Conservation (phyloP, 2,888 invertebrate species). For the Eustalomyia histrio region DNA sequence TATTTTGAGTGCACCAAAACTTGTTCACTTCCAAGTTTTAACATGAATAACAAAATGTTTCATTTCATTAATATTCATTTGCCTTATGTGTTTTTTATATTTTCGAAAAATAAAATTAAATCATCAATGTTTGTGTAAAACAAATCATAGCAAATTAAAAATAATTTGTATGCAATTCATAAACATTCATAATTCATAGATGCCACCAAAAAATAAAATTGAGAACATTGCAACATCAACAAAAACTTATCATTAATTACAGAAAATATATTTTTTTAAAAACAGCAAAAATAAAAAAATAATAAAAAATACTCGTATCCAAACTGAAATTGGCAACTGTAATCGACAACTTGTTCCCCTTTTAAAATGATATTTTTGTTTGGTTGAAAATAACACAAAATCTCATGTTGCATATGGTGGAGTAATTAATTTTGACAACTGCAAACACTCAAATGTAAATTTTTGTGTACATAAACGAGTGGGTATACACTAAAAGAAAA, state of each 20-base stretch:
- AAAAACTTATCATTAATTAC: slow-evolving; percentile 60
- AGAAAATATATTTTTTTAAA: slow-evolving; percentile 45
- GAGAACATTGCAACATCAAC: slow-evolving; percentile 40
- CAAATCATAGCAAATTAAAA: slow-evolving; percentile 45
- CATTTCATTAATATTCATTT: neutral
- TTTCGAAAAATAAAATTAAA: slow-evolving; percentile 5
- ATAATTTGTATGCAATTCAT: slow-evolving; percentile 55
- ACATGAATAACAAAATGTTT: too few relatives aligned
- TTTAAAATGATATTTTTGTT: neutral
- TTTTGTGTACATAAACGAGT: neutral
- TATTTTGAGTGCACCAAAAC: too few relatives aligned
- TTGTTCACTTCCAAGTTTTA: too few relatives aligned
- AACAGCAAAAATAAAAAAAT: slow-evolving; percentile 1
- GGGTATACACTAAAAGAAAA: neutral
- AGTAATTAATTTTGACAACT: slow-evolving; percentile 64
- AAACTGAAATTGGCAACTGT: slow-evolving; percentile 48
- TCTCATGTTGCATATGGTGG: slow-evolving; percentile 50
- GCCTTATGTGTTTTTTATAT: neutral
- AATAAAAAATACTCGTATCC: too few relatives aligned
- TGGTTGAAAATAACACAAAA: slow-evolving; percentile 8
- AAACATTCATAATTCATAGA: slow-evolving; percentile 57
- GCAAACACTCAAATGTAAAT: slow-evolving; percentile 43
- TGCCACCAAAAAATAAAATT: slow-evolving; percentile 42
- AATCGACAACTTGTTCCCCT: slow-evolving; percentile 56
- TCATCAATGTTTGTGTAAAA: slow-evolving; percentile 31